Evolutionary conservation across 2,888 invertebrate species (phyloP).

Genomic region (Electrophaes corylata): DNA sequence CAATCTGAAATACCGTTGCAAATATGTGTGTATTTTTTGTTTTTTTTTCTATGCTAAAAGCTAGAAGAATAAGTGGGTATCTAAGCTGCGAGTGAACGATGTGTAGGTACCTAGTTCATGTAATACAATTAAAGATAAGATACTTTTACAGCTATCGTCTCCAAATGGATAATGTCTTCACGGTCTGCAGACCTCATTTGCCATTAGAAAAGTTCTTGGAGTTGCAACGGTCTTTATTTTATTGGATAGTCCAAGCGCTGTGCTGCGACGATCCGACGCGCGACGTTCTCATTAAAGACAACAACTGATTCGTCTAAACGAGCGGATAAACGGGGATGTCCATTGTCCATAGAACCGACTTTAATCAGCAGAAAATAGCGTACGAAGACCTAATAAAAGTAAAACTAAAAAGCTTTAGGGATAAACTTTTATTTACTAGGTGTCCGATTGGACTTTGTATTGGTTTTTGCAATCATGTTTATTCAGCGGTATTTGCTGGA

Average conservation of each 20-base stretch:
- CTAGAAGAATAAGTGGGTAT: constrained; percentile 6
- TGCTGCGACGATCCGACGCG: constrained; percentile 30
- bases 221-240: constrained; percentile 39
- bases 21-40: neutral
- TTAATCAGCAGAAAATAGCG: constrained; percentile 40
- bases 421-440: constrained; percentile 44
- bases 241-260: constrained; percentile 30
- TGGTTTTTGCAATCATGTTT: constrained; percentile 54
- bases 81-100: constrained; percentile 28
- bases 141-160: constrained; percentile 34
- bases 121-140: constrained; percentile 34
- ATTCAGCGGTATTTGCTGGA: constrained; percentile 53
- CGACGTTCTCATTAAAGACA: constrained; percentile 37
- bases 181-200: constrained; percentile 42
- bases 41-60: neutral
- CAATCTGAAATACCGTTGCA: neutral
- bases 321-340: constrained; percentile 36
- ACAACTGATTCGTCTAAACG: constrained; percentile 35
- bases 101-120: no score
- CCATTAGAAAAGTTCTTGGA: constrained; percentile 41
- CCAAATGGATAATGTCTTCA: constrained; percentile 37
- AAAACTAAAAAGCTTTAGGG: constrained; percentile 27
- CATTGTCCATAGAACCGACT: constrained; percentile 30
- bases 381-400: constrained; percentile 22
- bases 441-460: constrained; percentile 36